Evolutionary conservation across 2,797 vertebrate species (phyloP).

Genomic region (Picus viridis): DNA sequence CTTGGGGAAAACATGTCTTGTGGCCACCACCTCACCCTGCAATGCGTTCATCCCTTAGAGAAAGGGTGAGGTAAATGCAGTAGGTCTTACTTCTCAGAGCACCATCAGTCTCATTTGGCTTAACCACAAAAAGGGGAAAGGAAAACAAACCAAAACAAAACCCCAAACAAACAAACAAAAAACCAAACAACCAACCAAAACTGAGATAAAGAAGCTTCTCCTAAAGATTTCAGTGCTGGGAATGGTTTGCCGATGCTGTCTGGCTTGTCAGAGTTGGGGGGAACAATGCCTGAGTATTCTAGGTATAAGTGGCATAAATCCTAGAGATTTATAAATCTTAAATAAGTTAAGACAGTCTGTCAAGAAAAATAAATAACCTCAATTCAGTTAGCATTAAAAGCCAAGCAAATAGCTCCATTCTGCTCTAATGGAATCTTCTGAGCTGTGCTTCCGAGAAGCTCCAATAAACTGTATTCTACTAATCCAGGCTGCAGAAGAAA

Average conservation of each 20-base stretch:
- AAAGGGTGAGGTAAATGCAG: background rate
- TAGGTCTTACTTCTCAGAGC: background rate
- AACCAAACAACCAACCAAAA: background rate
- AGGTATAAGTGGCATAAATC: background rate
- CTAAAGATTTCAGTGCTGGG: background rate
- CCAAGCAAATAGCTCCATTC: slow-evolving; percentile 1
- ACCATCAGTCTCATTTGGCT: background rate
- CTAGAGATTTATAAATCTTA: background rate
- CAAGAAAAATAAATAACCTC: background rate
- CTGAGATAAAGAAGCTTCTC: background rate
- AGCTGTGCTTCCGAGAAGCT: background rate
- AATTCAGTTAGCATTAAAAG: background rate
- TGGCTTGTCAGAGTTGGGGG: background rate
- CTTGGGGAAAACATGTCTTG: background rate
- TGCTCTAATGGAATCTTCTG: background rate
- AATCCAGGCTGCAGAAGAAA: background rate
- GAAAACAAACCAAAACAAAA: background rate
- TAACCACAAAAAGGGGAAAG: background rate
- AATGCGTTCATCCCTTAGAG: background rate
- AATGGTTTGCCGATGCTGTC: background rate
- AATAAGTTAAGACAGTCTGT: background rate
- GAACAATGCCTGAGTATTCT: background rate
- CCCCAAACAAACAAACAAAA: background rate
- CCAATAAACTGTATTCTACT: background rate
- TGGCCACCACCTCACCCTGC: rapidly evolving